phyloP scores from a whole-genome alignment of 1,140 invertebrate genomes.

The Aphelenchoides besseyi region DNA sequence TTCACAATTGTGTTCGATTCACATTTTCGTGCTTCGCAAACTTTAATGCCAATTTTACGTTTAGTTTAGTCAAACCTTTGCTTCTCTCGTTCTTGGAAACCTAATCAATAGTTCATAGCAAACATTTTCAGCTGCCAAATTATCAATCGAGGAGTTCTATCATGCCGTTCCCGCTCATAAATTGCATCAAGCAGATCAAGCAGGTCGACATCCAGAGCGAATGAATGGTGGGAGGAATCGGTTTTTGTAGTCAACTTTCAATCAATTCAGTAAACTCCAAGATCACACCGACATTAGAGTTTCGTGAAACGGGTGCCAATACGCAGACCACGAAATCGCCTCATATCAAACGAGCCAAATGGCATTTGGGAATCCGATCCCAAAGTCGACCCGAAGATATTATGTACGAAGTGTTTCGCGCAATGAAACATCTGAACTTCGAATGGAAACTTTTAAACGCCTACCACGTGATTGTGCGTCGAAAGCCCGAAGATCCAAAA shows the following conservation, averaged over 20 bases:
- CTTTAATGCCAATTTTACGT: neutral
- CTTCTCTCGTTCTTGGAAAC: constrained; percentile 16
- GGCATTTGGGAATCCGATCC: constrained; percentile 95
- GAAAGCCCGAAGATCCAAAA: constrained; percentile 68
- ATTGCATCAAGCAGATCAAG: constrained; percentile 51
- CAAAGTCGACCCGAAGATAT: constrained; percentile 95
- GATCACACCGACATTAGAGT: constrained; percentile 64
- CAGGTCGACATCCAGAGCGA: constrained; percentile 83
- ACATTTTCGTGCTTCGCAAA: constrained; percentile 5
- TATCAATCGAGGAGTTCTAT: constrained; percentile 62
- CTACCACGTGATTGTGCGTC: constrained; percentile 83
- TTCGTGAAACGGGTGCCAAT: constrained; percentile 23
- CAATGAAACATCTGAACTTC: constrained; percentile 95
- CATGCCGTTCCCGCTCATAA: constrained; percentile 54
- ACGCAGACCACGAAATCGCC: constrained; percentile 63
- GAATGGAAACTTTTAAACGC: constrained; percentile 90
- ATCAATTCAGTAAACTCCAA: constrained; percentile 48
- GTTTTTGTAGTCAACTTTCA: constrained; percentile 34
- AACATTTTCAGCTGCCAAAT: constrained; percentile 59
- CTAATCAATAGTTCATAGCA: too few relatives aligned
- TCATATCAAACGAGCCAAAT: constrained; percentile 88
- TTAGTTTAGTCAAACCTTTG: neutral
- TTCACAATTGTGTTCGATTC: constrained; percentile 3
- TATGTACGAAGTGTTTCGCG: constrained; percentile 98
- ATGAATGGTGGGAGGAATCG: constrained; percentile 78